Conservation (phyloP, 1,140 invertebrate genomes). For the Apolygus lucorum region DNA sequence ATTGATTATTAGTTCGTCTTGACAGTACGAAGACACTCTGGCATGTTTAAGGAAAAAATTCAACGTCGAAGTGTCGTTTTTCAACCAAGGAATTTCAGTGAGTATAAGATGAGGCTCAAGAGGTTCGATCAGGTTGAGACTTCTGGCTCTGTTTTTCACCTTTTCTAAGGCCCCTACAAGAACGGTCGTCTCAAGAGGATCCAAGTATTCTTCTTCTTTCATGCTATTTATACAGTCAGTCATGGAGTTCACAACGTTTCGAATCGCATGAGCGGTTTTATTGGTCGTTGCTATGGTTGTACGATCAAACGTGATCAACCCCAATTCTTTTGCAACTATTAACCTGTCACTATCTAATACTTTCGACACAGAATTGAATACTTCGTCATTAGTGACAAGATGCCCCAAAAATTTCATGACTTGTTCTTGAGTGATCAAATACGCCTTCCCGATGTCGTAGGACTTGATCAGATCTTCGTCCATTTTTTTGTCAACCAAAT, state of each 20-base stretch:
- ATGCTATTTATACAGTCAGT: constrained; percentile 10
- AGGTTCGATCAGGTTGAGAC: constrained; percentile 6
- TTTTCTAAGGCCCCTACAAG: constrained; percentile 2
- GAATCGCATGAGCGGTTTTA: constrained; percentile 16
- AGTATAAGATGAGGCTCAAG: constrained; percentile 5
- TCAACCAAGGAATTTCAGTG: constrained; percentile 18
- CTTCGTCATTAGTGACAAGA: constrained; percentile 6
- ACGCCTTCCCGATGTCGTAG: constrained; percentile 23
- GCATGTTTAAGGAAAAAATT: constrained; percentile 8
- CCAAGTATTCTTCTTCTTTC: constrained; percentile 16
- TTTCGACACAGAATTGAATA: not conserved
- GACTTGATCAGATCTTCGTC: constrained; percentile 13
- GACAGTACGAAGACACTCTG: not conserved
- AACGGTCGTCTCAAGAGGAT: constrained; percentile 12
- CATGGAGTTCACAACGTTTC: constrained; percentile 18
- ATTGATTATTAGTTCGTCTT: not conserved
- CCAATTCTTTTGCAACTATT: constrained; percentile 1
- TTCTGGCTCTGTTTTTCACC: constrained; percentile 1
- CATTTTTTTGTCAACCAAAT: constrained; percentile 15
- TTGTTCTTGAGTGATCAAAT: constrained; percentile 15
- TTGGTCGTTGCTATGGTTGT: constrained; percentile 2
- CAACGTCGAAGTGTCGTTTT: not conserved
- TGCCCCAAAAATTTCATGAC: constrained; percentile 18
- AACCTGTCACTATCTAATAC: constrained; percentile 5
- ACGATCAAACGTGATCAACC: not conserved